These are phyloP conservation scores for Molanna angustata DNA, from an alignment of 2,888 invertebrate genomes.

Conservation along the genomic window DNA sequence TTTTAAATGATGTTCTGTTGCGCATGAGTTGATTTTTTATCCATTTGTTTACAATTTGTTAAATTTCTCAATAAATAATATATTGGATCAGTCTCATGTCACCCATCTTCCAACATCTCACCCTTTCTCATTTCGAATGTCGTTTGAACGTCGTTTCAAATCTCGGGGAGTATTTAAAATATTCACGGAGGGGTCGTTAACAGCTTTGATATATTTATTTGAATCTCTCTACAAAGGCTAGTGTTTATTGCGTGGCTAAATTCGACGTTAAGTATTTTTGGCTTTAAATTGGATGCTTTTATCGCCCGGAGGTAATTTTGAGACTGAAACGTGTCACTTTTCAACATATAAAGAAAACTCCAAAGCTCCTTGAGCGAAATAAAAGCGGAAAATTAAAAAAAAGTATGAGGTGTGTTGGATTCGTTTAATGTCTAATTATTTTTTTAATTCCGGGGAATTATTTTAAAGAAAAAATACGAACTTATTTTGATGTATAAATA, in stretches of 20 bases:
- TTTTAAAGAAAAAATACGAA: too few relatives aligned
- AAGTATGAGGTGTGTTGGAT: too few relatives aligned
- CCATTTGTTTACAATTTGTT: not conserved
- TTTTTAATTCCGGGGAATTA: too few relatives aligned
- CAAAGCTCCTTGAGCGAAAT: too few relatives aligned
- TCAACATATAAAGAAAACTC: slow-evolving; percentile 1
- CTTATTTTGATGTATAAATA: too few relatives aligned
- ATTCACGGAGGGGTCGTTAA: slow-evolving; percentile 25
- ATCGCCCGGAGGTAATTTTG: slow-evolving; percentile 6
- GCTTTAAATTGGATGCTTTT: slow-evolving; percentile 18
- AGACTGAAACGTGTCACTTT: slow-evolving; percentile 3
- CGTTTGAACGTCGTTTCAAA: slow-evolving; percentile 28
- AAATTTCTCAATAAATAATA: not conserved
- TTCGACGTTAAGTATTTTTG: slow-evolving; percentile 18
- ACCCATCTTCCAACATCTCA: slow-evolving; percentile 7
- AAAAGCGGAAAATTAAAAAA: too few relatives aligned
- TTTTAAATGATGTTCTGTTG: too few relatives aligned
- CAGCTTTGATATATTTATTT: slow-evolving; percentile 27
- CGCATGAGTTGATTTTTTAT: too few relatives aligned
- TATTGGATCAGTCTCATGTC: slow-evolving; percentile 3
- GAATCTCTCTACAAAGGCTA: slow-evolving; percentile 17
- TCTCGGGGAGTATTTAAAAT: slow-evolving; percentile 29
- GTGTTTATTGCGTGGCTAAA: slow-evolving; percentile 18
- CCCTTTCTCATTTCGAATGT: slow-evolving; percentile 22
- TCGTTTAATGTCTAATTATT: too few relatives aligned